These are phyloP conservation scores for Tinea semifulvella DNA, from an alignment of 2,888 invertebrate species.

Conservation along the genomic window DNA sequence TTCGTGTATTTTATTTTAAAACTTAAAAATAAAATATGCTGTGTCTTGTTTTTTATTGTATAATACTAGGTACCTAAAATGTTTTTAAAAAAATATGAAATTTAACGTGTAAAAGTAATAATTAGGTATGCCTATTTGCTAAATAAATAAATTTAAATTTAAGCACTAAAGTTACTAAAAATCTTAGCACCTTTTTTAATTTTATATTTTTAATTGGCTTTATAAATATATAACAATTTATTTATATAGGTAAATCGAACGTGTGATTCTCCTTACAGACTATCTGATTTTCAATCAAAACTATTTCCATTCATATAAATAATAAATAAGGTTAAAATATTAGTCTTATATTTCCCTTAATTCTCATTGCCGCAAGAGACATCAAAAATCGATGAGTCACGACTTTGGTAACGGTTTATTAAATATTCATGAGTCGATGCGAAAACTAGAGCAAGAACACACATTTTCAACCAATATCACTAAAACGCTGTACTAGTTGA, in stretches of 20 bases:
- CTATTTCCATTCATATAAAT: too few species aligned
- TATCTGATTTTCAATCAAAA: too few species aligned
- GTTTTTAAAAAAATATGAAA: background rate
- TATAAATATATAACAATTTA: too few species aligned
- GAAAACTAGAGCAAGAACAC: slow-evolving; percentile 9
- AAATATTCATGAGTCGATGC: slow-evolving; percentile 9
- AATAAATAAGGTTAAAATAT: too few species aligned
- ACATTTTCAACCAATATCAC: background rate
- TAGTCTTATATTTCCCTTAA: too few species aligned
- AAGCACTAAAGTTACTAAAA: too few species aligned
- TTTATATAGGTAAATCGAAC: too few species aligned
- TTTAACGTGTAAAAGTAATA: background rate
- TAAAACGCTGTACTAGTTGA: background rate
- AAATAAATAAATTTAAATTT: too few species aligned
- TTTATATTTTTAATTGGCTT: too few species aligned
- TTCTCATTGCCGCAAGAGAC: background rate
- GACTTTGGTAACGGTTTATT: background rate
- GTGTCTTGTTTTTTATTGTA: background rate
- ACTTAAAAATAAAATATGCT: background rate
- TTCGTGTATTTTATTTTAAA: background rate
- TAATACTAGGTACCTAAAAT: background rate
- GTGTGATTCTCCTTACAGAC: too few species aligned
- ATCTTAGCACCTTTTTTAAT: too few species aligned
- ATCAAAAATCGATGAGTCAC: slow-evolving; percentile 3
- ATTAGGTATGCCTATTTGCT: too few species aligned